Conservation (phyloP, 2,797 vertebrate species). For the Enteromius anoplus region DNA sequence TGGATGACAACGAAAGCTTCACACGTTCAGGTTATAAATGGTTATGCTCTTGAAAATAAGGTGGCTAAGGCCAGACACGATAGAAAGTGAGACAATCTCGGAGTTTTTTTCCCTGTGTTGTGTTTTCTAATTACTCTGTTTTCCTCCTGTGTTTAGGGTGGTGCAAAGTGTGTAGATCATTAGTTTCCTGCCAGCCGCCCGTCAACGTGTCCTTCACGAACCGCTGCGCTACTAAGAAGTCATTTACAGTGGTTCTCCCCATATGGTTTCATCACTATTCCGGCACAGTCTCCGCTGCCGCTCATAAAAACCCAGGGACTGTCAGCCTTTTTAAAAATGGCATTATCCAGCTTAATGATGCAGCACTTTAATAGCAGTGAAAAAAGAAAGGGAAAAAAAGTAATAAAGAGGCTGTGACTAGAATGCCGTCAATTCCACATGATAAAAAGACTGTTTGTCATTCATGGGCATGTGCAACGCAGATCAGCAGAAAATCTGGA, state of each 20-base stretch:
- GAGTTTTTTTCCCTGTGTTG: constrained; percentile 48
- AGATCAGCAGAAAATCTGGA: constrained; percentile 71
- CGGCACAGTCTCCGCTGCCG: constrained; percentile 62
- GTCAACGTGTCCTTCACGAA: constrained; percentile 85
- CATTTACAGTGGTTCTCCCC: constrained; percentile 77
- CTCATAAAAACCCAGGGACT: constrained; percentile 68
- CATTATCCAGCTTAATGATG: constrained; percentile 78
- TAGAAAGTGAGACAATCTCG: constrained; percentile 41
- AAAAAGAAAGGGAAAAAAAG: constrained; percentile 54
- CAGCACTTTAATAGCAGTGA: constrained; percentile 70
- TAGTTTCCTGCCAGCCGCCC: constrained; percentile 75
- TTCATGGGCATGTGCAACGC: constrained; percentile 72
- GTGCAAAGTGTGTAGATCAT: constrained; percentile 77
- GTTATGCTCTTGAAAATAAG: background rate
- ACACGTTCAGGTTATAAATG: background rate
- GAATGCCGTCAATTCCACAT: constrained; percentile 76
- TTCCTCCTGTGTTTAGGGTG: constrained; percentile 55
- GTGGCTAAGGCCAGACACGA: constrained; percentile 17
- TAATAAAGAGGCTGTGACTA: constrained; percentile 71
- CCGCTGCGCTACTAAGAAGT: constrained; percentile 83
- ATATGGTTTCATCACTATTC: constrained; percentile 82
- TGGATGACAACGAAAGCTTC: background rate
- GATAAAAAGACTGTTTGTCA: constrained; percentile 79
- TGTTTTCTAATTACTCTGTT: constrained; percentile 49
- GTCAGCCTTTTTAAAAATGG: constrained; percentile 72